Conservation (phyloP, 2,113 vertebrate genomes). For the Lampris incognitus region DNA sequence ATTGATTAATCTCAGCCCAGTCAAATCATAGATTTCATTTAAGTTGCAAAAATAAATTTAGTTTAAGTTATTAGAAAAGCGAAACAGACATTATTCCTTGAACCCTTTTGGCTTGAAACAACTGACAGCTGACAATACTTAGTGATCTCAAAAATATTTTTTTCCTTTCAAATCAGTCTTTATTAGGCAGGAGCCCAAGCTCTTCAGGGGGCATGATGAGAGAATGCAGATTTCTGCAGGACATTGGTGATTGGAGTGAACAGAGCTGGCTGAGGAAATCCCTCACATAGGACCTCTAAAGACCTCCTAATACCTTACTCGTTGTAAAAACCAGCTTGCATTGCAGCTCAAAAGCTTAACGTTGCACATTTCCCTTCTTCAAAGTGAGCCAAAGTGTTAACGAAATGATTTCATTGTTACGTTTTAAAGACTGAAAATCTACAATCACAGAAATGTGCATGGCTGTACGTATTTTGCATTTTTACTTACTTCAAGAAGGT, state of each 20-base stretch:
- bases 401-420: no score
- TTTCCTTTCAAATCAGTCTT: neutral
- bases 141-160: neutral
- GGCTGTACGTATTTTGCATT: constrained; percentile 29
- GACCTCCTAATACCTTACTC: neutral
- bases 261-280: neutral
- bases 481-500: neutral
- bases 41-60: no score
- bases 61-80: no score
- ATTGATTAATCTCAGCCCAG: no score
- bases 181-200: neutral
- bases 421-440: constrained; percentile 38
- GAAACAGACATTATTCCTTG: no score
- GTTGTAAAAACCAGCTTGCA: neutral
- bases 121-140: neutral
- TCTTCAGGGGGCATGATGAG: neutral
- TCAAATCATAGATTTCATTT: no score
- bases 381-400: no score
- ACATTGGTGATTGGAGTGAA: neutral
- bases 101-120: no score
- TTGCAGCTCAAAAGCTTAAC: neutral
- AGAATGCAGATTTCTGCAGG: neutral
- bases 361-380: no score
- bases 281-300: neutral
- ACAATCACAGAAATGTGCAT: constrained; percentile 13